Conservation (phyloP, 2,888 invertebrate species). For the Apomyelois bistriatella region DNA sequence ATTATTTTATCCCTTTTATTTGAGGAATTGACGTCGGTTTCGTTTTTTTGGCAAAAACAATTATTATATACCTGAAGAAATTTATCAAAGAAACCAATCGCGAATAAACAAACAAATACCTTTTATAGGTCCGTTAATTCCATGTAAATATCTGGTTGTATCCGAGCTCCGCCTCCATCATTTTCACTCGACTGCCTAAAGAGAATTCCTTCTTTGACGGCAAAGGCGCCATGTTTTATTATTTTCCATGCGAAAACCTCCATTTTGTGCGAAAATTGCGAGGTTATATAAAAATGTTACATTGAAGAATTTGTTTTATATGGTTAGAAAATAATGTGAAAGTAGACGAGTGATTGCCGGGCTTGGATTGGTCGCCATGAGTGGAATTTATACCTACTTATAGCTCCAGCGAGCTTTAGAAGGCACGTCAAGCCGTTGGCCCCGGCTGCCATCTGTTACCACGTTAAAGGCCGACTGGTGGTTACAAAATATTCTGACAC, state of each 20-base stretch:
- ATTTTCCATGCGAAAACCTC: conserved; percentile 29
- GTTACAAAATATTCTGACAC: no score
- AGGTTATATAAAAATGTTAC: conserved; percentile 5
- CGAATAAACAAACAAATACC: conserved; percentile 11
- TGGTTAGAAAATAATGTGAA: no score
- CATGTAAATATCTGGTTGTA: conserved; percentile 11
- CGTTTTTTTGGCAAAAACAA: no score
- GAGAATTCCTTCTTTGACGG: conserved; percentile 25
- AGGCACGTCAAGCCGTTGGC: no score
- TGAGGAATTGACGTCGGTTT: no score
- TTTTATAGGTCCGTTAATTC: background rate
- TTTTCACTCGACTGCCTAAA: conserved; percentile 19
- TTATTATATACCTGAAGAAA: background rate
- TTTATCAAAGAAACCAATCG: conserved; percentile 9
- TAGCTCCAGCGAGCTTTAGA: no score
- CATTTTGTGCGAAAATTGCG: conserved; percentile 18
- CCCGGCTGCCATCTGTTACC: no score
- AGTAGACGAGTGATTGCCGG: no score
- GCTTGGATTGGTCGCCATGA: no score
- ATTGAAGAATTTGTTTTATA: background rate
- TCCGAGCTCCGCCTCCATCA: conserved; percentile 5
- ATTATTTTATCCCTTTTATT: no score
- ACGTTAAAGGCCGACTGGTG: no score
- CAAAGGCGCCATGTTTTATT: conserved; percentile 33
- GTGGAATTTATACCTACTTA: no score